Percentiles rank a stretch among this genome's conserved stretches.
Conservation (phyloP, 2,888 invertebrate genomes). For the Oscheius sp. region DNA sequence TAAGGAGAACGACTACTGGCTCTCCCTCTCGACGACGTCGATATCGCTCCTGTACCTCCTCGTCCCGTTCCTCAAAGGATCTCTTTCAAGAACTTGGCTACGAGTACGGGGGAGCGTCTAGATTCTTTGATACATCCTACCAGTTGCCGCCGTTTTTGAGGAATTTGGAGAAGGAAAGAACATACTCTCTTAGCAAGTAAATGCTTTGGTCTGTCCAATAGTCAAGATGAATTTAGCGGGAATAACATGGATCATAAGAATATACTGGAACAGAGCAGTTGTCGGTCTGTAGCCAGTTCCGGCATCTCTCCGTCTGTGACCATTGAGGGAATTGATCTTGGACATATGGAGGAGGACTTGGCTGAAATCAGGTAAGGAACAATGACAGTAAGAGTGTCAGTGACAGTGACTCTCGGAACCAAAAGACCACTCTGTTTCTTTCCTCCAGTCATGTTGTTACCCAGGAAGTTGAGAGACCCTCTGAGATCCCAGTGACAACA, state of each 20-base stretch:
- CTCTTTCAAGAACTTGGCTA: constrained; percentile 19
- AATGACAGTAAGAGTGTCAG: not conserved
- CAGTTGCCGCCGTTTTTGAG: constrained; percentile 32
- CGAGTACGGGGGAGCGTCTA: not conserved
- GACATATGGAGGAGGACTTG: constrained; percentile 17
- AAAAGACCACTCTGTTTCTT: not conserved
- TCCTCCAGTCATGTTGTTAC: not conserved
- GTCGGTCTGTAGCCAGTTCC: constrained; percentile 22
- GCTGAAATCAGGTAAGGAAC: constrained; percentile 13
- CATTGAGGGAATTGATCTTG: constrained; percentile 27
- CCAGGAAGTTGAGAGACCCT: too few relatives aligned
- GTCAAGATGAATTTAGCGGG: constrained; percentile 14
- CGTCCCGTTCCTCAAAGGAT: constrained; percentile 22
- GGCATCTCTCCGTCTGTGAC: constrained; percentile 38
- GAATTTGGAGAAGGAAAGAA: constrained; percentile 20
- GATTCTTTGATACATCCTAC: constrained; percentile 27
- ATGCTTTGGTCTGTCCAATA: not conserved
- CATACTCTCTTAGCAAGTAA: constrained; percentile 13
- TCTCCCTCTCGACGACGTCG: constrained; percentile 43
- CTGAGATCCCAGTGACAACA: too few relatives aligned
- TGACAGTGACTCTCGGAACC: not conserved
- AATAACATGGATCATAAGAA: constrained; percentile 14
- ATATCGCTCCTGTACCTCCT: constrained; percentile 45
- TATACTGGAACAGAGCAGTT: constrained; percentile 4
- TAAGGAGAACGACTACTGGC: constrained; percentile 20